Percentiles rank a stretch among this genome's conserved stretches.
phyloP scores from a whole-genome alignment of 1,140 invertebrate species.

The Eumaeus atala region DNA sequence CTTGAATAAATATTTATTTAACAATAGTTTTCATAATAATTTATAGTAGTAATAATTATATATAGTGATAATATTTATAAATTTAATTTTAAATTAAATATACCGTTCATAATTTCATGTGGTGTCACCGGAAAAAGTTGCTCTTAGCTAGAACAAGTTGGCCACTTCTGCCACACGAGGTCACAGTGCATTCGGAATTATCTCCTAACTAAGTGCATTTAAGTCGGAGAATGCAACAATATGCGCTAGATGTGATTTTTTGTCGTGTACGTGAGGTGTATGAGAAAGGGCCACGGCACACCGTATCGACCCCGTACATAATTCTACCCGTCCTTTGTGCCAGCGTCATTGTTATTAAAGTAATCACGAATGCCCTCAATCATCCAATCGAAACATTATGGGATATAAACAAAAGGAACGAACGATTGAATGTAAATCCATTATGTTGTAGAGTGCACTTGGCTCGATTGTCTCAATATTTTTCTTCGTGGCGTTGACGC shows the following conservation, averaged over 20 bases:
- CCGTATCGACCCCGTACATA: conserved; percentile 53
- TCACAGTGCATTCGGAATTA: conserved; percentile 1
- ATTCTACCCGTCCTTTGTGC: conserved; percentile 66
- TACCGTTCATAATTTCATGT: too few relatives aligned
- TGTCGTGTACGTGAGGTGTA: conserved; percentile 56
- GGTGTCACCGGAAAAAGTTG: too few relatives aligned
- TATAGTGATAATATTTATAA: too few relatives aligned
- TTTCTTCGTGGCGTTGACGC: conserved; percentile 66
- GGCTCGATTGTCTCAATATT: conserved; percentile 68
- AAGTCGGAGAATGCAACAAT: conserved; percentile 29
- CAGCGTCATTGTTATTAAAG: conserved; percentile 69
- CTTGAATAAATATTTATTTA: too few relatives aligned
- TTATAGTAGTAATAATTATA: too few relatives aligned
- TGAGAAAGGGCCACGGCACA: conserved; percentile 39
- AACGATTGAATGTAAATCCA: conserved; percentile 69
- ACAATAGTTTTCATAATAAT: too few relatives aligned
- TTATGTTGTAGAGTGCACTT: conserved; percentile 68
- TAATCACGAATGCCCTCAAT: conserved; percentile 66
- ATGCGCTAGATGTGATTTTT: conserved; percentile 2
- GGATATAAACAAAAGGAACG: conserved; percentile 72
- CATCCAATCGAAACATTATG: conserved; percentile 69
- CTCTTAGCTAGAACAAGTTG: conserved; percentile 17
- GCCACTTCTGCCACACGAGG: conserved; percentile 12
- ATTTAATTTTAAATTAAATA: too few relatives aligned
- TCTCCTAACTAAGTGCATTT: conserved; percentile 22